Conservation (phyloP, 2,797 vertebrate species). For the Coilia nasus region DNA sequence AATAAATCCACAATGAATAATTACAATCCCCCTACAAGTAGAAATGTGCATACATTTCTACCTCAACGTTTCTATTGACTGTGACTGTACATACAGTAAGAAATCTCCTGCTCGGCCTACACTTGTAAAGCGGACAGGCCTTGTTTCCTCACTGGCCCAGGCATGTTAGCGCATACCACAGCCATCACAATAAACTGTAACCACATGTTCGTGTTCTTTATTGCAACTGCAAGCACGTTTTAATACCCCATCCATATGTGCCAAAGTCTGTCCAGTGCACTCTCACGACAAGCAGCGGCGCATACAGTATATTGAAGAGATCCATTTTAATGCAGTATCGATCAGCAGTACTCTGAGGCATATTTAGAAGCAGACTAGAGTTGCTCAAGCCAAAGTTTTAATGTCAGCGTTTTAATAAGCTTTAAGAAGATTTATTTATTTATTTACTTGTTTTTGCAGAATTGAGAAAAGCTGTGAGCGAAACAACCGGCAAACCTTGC, state of each 20-base stretch:
- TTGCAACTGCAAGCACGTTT: neutral
- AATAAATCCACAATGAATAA: no score
- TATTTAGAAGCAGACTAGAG: no score
- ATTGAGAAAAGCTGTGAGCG: no score
- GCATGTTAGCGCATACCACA: slow-evolving; percentile 7
- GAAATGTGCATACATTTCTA: no score
- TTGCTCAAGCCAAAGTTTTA: no score
- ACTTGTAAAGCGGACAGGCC: neutral
- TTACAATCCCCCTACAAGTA: no score
- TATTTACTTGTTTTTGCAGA: no score
- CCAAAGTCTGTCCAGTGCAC: neutral
- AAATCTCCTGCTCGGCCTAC: neutral
- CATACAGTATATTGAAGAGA: neutral
- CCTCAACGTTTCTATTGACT: no score
- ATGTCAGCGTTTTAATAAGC: no score
- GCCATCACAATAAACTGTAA: neutral
- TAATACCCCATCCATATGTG: slow-evolving; percentile 12
- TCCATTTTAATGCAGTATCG: neutral
- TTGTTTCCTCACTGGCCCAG: neutral
- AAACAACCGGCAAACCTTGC: no score
- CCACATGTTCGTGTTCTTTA: neutral
- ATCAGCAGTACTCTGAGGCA: no score
- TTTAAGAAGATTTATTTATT: no score
- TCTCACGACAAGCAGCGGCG: neutral
- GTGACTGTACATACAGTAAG: neutral